phyloP scores from a whole-genome alignment of 2,888 invertebrate species.

The Erebia ligea region DNA sequence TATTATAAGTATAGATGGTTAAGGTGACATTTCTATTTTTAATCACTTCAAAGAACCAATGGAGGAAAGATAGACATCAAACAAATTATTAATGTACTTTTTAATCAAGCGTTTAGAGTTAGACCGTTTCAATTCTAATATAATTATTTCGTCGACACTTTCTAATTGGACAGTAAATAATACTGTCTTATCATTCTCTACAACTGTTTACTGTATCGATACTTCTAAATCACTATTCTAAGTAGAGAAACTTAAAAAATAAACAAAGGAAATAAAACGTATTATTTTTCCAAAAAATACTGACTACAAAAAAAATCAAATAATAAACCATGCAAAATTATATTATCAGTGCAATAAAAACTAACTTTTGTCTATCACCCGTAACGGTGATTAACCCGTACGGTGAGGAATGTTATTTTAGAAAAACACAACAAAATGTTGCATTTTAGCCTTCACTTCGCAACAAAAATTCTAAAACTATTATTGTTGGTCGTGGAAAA shows the following conservation, averaged over 20 bases:
- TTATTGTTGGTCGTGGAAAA: constrained; percentile 26
- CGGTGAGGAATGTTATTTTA: not conserved
- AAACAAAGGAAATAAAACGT: too few relatives aligned
- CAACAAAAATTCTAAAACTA: constrained; percentile 28
- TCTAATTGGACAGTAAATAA: not conserved
- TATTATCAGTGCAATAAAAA: not conserved
- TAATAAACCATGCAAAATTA: not conserved
- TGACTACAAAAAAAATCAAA: not conserved
- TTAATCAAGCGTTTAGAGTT: not conserved
- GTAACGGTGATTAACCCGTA: not conserved
- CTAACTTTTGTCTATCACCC: not conserved
- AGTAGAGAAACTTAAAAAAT: not conserved
- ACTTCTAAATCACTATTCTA: not conserved
- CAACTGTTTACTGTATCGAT: not conserved
- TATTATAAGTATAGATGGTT: too few relatives aligned
- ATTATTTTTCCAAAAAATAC: too few relatives aligned
- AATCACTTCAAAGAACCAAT: constrained; percentile 26
- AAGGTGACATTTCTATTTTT: constrained; percentile 20
- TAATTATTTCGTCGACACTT: not conserved
- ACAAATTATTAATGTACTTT: not conserved
- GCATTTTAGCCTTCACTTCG: constrained; percentile 27
- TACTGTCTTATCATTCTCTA: not conserved
- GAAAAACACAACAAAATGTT: constrained; percentile 11
- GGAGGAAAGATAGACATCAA: not conserved
- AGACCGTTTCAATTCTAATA: not conserved